Evolutionary conservation across 1,140 invertebrate species (phyloP).

Genomic region (Hermetia illucens): DNA sequence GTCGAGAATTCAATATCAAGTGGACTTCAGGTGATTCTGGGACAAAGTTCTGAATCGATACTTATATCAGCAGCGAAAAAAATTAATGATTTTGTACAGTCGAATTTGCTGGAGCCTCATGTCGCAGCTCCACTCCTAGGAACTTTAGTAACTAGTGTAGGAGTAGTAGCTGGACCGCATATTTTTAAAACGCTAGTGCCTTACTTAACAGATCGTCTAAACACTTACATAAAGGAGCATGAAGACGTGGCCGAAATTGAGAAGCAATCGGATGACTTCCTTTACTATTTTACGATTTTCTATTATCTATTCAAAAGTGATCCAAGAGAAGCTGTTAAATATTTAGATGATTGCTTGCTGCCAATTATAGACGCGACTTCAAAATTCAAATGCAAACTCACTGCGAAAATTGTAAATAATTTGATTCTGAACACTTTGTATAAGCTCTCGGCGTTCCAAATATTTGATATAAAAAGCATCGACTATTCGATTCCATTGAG

Average conservation of each 20-base stretch:
- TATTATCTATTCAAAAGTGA: slow-evolving; percentile 52
- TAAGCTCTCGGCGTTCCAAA: slow-evolving; percentile 33
- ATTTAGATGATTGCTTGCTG: slow-evolving; percentile 39
- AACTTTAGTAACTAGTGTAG: slow-evolving; percentile 51
- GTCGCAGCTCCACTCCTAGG: slow-evolving; percentile 67
- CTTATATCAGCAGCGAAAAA: slow-evolving; percentile 59
- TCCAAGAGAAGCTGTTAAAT: slow-evolving; percentile 42
- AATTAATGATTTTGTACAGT: slow-evolving; percentile 54
- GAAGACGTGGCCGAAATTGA: slow-evolving; percentile 47
- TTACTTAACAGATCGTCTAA: slow-evolving; percentile 45
- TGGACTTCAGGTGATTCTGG: slow-evolving; percentile 2
- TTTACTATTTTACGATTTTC: slow-evolving; percentile 64
- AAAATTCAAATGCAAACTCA: slow-evolving; percentile 44
- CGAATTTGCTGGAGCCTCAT: slow-evolving; percentile 62
- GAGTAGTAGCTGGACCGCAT: slow-evolving; percentile 45
- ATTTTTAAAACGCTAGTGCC: slow-evolving; percentile 60
- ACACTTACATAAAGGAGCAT: slow-evolving; percentile 37
- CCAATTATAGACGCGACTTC: slow-evolving; percentile 47
- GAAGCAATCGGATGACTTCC: slow-evolving; percentile 59
- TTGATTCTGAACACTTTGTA: slow-evolving; percentile 27
- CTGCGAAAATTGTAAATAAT: slow-evolving; percentile 38
- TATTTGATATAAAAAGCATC: slow-evolving; percentile 48
- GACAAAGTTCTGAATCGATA: slow-evolving; percentile 40
- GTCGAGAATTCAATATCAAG: neutral
- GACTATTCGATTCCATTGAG: slow-evolving; percentile 42